phyloP scores from a whole-genome alignment of 1,140 invertebrate species.

The Drosophila quadrilineata region DNA sequence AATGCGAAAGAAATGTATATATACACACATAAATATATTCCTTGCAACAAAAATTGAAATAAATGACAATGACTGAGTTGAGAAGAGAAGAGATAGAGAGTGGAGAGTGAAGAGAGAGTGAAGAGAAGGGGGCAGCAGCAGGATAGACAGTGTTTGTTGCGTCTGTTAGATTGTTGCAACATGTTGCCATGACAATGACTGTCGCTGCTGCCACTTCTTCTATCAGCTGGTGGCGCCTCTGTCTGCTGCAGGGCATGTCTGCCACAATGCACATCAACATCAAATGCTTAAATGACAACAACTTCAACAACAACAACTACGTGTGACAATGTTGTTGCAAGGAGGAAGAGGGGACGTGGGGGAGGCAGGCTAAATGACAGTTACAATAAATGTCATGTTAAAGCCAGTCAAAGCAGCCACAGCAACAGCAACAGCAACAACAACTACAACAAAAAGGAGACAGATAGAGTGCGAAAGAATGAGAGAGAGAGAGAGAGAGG shows the following conservation, averaged over 20 bases:
- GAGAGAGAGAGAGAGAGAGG: too few relatives aligned
- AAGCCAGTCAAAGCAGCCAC: slow-evolving; percentile 55
- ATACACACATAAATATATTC: too few relatives aligned
- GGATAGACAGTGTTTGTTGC: slow-evolving; percentile 12
- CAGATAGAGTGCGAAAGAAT: too few relatives aligned
- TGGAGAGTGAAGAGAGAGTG: neutral
- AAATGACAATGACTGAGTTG: slow-evolving; percentile 62
- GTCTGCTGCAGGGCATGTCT: slow-evolving; percentile 47
- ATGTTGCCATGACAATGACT: slow-evolving; percentile 76
- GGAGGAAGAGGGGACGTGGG: neutral
- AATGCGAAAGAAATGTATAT: slow-evolving; percentile 44
- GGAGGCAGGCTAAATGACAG: slow-evolving; percentile 35
- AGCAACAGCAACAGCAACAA: too few relatives aligned
- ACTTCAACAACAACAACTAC: slow-evolving; percentile 32
- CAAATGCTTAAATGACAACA: slow-evolving; percentile 76
- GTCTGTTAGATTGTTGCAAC: slow-evolving; percentile 56
- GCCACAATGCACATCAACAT: slow-evolving; percentile 73
- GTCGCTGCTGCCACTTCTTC: neutral
- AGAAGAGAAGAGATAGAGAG: slow-evolving; percentile 25
- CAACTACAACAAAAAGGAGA: too few relatives aligned
- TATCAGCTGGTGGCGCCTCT: slow-evolving; percentile 51
- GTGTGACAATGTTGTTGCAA: slow-evolving; percentile 38
- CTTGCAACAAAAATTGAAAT: slow-evolving; percentile 78
- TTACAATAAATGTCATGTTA: slow-evolving; percentile 80
- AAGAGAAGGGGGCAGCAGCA: neutral